phyloP scores from a whole-genome alignment of 2,113 vertebrate genomes.

The Pterophyllum scalare region DNA sequence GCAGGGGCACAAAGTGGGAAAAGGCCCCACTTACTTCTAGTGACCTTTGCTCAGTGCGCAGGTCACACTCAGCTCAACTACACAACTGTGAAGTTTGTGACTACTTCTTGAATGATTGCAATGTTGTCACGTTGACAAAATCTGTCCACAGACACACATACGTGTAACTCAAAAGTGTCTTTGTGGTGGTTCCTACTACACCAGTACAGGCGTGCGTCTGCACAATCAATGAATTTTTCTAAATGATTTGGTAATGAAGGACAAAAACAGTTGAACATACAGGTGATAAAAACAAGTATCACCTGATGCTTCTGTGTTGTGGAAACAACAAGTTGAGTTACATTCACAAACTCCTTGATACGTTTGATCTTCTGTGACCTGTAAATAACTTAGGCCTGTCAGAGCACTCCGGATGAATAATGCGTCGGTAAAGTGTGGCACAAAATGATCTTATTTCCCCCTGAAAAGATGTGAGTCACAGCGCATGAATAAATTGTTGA shows the following conservation, averaged over 20 bases:
- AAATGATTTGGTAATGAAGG: background rate
- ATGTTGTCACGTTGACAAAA: background rate
- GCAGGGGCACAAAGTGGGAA: too few relatives aligned
- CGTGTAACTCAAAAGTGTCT: background rate
- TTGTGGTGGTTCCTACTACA: background rate
- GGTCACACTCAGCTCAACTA: background rate
- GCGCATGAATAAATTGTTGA: conserved; percentile 20
- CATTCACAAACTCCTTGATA: conserved; percentile 7
- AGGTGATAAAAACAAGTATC: background rate
- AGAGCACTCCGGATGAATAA: conserved; percentile 23
- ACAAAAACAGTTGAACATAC: background rate
- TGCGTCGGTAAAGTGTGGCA: background rate
- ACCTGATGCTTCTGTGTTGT: background rate
- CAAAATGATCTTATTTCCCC: conserved; percentile 25
- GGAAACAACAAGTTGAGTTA: conserved; percentile 4
- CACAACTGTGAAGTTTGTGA: background rate
- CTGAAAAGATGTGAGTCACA: conserved; percentile 39
- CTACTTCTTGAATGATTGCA: background rate
- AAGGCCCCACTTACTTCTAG: background rate
- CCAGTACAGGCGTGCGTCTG: background rate
- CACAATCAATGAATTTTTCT: background rate
- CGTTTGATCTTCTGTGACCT: conserved; percentile 32
- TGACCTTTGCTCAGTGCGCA: background rate
- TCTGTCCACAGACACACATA: background rate
- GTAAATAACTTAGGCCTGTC: conserved; percentile 31